Percentiles rank a stretch among this genome's conserved stretches.
These are phyloP conservation scores for Dryobotodes eremita DNA, from an alignment of 2,888 invertebrate genomes.

Conservation along the genomic window DNA sequence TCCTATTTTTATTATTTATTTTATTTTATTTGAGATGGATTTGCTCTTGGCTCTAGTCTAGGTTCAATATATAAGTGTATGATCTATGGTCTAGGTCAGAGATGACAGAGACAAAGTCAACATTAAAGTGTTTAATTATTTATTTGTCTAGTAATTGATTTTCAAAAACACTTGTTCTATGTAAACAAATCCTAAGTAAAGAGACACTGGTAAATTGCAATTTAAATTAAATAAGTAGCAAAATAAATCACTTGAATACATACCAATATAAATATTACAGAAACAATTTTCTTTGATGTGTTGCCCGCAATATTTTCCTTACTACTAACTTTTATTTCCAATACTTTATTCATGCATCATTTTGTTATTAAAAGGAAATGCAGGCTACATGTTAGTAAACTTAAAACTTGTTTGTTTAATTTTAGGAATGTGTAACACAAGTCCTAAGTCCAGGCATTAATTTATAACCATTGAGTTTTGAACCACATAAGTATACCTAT, in stretches of 20 bases:
- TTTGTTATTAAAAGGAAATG: constrained; percentile 19
- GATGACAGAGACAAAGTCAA: no score
- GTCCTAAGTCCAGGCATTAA: not conserved
- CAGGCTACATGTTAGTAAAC: constrained; percentile 20
- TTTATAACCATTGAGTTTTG: not conserved
- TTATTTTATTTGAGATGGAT: no score
- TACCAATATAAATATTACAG: not conserved
- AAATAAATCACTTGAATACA: not conserved
- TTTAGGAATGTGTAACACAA: constrained; percentile 4
- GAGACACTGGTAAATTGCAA: not conserved
- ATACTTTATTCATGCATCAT: not conserved
- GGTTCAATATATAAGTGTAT: no score
- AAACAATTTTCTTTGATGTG: not conserved
- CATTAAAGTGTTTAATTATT: not conserved
- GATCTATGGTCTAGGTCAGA: no score
- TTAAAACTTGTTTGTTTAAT: not conserved
- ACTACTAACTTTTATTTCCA: not conserved
- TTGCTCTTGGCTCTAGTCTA: no score
- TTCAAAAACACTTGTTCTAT: not conserved
- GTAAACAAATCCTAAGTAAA: not conserved
- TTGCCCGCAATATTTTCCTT: not conserved
- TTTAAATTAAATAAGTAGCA: not conserved
- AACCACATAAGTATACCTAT: no score
- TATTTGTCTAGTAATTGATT: not conserved
- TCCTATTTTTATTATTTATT: not conserved